A percentile compares a stretch with the other conserved stretches of the same genome.
Conservation (phyloP, 2,113 vertebrate genomes). For the Oryzias celebensis region DNA sequence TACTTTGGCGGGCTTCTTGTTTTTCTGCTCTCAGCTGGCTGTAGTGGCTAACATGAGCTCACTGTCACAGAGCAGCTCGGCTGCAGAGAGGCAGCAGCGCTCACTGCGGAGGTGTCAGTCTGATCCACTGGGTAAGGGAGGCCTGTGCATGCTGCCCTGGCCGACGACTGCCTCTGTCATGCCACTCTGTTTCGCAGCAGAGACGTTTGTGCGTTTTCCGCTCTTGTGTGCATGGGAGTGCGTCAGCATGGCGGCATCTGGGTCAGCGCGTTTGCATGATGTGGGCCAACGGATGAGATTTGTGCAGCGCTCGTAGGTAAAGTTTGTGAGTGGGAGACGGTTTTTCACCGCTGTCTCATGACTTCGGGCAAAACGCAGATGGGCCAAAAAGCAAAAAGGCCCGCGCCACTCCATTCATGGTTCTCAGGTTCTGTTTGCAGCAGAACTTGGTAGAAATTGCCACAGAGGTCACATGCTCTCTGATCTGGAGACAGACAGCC, state of each 20-base stretch:
- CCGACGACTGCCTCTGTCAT: conserved; percentile 1
- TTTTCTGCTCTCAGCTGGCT: neutral
- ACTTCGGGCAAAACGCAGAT: conserved; percentile 54
- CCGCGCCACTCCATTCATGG: conserved; percentile 45
- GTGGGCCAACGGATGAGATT: conserved; percentile 46
- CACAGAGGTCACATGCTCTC: no score
- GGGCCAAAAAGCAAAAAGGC: conserved; percentile 52
- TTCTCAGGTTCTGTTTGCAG: conserved; percentile 21
- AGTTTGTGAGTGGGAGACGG: conserved; percentile 3
- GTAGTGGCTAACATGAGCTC: no score
- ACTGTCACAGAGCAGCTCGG: neutral
- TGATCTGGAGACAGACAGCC: no score
- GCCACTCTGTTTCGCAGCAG: conserved; percentile 11
- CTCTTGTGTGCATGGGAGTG: conserved; percentile 30
- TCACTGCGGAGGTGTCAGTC: conserved; percentile 29
- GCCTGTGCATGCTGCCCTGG: conserved; percentile 1
- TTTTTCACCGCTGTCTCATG: conserved; percentile 40
- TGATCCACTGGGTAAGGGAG: conserved; percentile 18
- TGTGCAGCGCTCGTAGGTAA: conserved; percentile 14
- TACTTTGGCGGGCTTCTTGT: neutral
- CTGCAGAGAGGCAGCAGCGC: conserved; percentile 4
- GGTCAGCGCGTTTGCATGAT: conserved; percentile 49
- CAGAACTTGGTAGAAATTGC: no score
- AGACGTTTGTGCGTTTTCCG: conserved; percentile 8
- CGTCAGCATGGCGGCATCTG: conserved; percentile 31